Percentiles rank a stretch among this genome's conserved stretches.
Conservation (phyloP, 37 sponge, comb jelly and placozoan genomes). For the Haliclona indistincta region DNA sequence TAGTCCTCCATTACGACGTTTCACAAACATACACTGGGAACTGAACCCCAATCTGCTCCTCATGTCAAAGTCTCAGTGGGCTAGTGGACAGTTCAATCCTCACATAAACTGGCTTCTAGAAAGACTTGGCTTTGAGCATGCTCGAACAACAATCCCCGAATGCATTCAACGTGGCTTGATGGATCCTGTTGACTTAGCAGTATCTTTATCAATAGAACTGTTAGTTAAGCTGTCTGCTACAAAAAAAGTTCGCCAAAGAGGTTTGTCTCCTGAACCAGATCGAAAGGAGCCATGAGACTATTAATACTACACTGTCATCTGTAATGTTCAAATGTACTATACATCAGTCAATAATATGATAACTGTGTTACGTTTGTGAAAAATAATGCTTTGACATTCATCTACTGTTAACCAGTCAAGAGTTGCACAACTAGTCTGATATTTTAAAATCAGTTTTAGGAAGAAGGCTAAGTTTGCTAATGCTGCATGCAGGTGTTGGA, state of each 20-base stretch:
- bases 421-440: no score
- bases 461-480: no score
- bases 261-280: background rate
- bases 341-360: no score
- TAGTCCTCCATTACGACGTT: slow-evolving; percentile 47
- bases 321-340: no score
- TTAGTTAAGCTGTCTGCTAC: slow-evolving; percentile 37
- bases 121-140: slow-evolving; percentile 91
- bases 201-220: slow-evolving; percentile 41
- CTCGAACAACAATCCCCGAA: slow-evolving; percentile 93
- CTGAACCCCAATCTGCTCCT: slow-evolving; percentile 88
- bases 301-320: no score
- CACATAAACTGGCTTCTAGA: slow-evolving; percentile 91
- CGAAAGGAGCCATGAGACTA: no score
- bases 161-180: slow-evolving; percentile 91
- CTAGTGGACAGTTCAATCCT: slow-evolving; percentile 85
- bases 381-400: no score
- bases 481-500: no score
- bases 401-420: no score
- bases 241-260: slow-evolving; percentile 21
- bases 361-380: no score
- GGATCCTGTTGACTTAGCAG: slow-evolving; percentile 89
- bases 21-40: slow-evolving; percentile 84
- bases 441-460: no score
- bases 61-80: slow-evolving; percentile 57